Percentiles rank a stretch among this genome's conserved stretches.
Evolutionary conservation across 2,797 vertebrate species (phyloP).

Genomic region (Synaphobranchus kaupii): DNA sequence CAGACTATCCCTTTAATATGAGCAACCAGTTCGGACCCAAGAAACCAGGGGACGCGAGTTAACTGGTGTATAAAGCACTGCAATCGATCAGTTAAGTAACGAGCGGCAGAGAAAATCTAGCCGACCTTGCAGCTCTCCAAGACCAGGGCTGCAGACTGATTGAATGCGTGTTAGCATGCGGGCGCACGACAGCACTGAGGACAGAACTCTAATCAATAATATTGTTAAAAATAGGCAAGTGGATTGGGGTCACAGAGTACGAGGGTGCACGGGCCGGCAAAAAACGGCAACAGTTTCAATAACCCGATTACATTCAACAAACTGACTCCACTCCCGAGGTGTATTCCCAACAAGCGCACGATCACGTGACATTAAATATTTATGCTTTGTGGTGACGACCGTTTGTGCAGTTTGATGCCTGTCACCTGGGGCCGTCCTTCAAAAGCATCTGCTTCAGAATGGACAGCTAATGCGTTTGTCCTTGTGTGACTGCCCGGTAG

Average conservation of each 20-base stretch:
- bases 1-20: no score
- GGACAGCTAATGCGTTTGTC: slow-evolving; percentile 74
- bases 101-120: background rate
- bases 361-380: slow-evolving; percentile 7
- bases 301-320: background rate
- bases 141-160: background rate
- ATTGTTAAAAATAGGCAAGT: no score
- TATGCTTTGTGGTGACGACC: slow-evolving; percentile 65
- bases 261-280: no score
- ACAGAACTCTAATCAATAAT: no score
- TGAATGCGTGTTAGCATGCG: background rate
- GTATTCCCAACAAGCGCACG: background rate
- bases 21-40: no score
- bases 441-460: slow-evolving; percentile 69
- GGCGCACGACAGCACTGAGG: no score
- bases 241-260: no score
- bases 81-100: background rate
- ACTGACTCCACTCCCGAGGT: background rate
- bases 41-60: background rate
- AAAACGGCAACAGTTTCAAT: no score
- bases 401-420: slow-evolving; percentile 56
- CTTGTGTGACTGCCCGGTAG: slow-evolving; percentile 53
- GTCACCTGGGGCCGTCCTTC: slow-evolving; percentile 77
- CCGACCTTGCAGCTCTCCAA: background rate
- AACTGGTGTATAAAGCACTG: background rate